Evolutionary conservation across 2,888 invertebrate species (phyloP).

Genomic region (Zonitis immaculata): DNA sequence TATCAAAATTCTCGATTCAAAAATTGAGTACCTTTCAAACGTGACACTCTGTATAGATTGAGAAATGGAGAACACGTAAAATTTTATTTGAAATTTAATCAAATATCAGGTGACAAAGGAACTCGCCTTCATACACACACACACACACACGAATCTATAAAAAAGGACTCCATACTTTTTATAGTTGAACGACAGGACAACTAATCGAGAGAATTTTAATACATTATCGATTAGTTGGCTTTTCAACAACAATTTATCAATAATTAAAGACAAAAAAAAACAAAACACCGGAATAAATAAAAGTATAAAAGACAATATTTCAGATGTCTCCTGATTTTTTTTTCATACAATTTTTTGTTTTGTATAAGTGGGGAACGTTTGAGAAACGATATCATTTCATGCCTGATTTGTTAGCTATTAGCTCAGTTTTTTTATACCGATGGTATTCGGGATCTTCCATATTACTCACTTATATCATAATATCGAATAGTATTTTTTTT

Average conservation of each 20-base stretch:
- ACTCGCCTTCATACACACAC: too few species aligned
- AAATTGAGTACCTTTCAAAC: too few species aligned
- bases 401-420: slow-evolving; percentile 35
- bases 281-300: background rate
- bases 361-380: slow-evolving; percentile 26
- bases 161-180: too few species aligned
- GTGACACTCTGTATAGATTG: too few species aligned
- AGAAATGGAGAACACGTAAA: too few species aligned
- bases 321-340: slow-evolving; percentile 20
- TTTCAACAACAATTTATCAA: slow-evolving; percentile 11
- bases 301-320: slow-evolving; percentile 18
- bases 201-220: slow-evolving; percentile 1
- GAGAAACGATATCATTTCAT: slow-evolving; percentile 31
- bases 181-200: background rate
- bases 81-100: too few species aligned
- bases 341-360: too few species aligned
- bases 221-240: slow-evolving; percentile 1
- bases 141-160: too few species aligned
- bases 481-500: background rate
- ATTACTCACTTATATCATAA: too few species aligned
- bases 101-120: too few species aligned
- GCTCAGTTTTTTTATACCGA: slow-evolving; percentile 16
- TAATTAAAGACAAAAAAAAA: background rate
- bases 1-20: too few species aligned
- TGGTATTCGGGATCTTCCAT: background rate